A percentile compares a stretch with the other conserved stretches of the same genome.
Conservation (phyloP, 2,797 vertebrate species). For the Trachurus trachurus region DNA sequence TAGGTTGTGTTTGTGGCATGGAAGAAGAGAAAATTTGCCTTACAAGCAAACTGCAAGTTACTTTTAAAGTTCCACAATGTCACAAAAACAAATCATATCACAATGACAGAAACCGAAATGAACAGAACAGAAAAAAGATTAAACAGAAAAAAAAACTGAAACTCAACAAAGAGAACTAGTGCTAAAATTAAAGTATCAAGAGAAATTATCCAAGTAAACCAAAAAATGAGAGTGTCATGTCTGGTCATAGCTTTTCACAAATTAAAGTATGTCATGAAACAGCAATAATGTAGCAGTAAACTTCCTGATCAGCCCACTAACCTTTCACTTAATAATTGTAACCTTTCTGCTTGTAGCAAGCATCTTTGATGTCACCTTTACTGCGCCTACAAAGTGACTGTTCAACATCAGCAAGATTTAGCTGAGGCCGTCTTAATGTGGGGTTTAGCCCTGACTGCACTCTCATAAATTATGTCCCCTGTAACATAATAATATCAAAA, state of each 20-base stretch:
- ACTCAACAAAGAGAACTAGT: background rate
- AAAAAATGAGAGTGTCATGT: background rate
- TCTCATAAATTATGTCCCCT: background rate
- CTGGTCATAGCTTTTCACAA: background rate
- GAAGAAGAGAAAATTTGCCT: background rate
- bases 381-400: background rate
- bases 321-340: background rate
- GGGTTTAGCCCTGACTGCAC: conserved; percentile 1
- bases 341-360: no score
- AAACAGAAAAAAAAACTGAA: background rate
- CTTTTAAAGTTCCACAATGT: background rate
- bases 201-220: conserved; percentile 23
- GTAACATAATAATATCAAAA: conserved; percentile 21
- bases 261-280: background rate
- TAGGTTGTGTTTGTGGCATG: no score
- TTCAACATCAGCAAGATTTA: background rate
- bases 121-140: background rate
- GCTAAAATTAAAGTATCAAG: background rate
- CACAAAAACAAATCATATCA: background rate
- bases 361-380: no score
- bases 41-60: background rate
- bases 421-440: background rate
- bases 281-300: background rate
- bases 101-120: background rate
- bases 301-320: background rate